A percentile compares a stretch with the other conserved stretches of the same genome.
Conservation (phyloP, 2,797 vertebrate species). For the Cuculus canorus region DNA sequence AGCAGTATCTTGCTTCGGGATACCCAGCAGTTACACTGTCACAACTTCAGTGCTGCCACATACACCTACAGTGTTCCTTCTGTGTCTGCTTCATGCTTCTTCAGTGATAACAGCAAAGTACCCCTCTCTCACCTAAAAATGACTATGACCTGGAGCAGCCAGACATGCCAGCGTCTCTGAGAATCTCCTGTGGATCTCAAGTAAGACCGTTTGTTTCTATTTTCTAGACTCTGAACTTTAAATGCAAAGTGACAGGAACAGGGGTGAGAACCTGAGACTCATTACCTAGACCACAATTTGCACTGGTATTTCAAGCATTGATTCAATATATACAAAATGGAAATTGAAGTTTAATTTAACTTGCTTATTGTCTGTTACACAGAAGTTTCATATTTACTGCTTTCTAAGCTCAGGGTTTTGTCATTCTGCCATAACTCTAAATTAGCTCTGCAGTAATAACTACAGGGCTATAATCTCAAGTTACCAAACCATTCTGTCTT, state of each 20-base stretch:
- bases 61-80: neutral
- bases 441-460: neutral
- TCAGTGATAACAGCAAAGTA: accelerated
- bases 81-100: neutral
- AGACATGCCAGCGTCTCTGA: neutral
- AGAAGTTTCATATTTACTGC: neutral
- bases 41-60: neutral
- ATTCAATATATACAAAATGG: neutral
- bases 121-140: accelerated
- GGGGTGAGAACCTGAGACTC: neutral
- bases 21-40: neutral
- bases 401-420: neutral
- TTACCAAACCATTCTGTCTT: neutral
- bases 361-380: neutral
- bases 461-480: neutral
- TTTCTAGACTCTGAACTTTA: neutral
- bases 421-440: neutral
- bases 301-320: neutral
- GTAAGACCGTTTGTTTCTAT: neutral
- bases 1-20: neutral
- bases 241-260: neutral
- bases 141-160: neutral
- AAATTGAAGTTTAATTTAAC: neutral
- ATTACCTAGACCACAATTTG: neutral
- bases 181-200: neutral